phyloP scores from a whole-genome alignment of 2,888 invertebrate species.

The Falcaria lacertinaria region DNA sequence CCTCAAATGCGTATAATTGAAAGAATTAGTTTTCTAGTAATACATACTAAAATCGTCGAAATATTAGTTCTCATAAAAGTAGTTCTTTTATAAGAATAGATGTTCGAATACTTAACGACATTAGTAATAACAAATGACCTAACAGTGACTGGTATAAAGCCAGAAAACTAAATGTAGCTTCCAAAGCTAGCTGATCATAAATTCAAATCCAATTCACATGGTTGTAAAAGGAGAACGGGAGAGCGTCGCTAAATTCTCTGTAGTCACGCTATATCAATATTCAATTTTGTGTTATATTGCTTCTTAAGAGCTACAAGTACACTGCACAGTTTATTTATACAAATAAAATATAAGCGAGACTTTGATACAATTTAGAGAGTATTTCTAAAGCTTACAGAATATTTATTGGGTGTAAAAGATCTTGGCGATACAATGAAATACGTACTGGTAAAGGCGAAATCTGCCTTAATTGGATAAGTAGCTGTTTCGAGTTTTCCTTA shows the following conservation, averaged over 20 bases:
- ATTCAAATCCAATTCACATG: conserved; percentile 39
- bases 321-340: conserved; percentile 13
- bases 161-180: conserved; percentile 30
- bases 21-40: too few species aligned
- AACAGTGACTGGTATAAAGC: conserved; percentile 16
- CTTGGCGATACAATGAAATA: background rate
- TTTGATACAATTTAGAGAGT: conserved; percentile 5
- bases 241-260: conserved; percentile 28
- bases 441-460: background rate
- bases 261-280: conserved; percentile 34
- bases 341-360: conserved; percentile 5
- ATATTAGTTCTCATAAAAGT: too few species aligned
- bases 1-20: too few species aligned
- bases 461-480: background rate
- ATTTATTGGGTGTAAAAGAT: background rate
- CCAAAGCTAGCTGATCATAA: conserved; percentile 33
- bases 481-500: background rate
- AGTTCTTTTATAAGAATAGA: too few species aligned
- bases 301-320: conserved; percentile 22
- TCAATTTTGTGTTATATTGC: conserved; percentile 15
- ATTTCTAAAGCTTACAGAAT: conserved; percentile 2
- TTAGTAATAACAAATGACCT: conserved; percentile 22
- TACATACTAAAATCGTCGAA: too few species aligned
- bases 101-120: conserved; percentile 8
- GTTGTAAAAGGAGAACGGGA: conserved; percentile 27